phyloP scores from a whole-genome alignment of 2,113 vertebrate species.

The Prionailurus viverrinus region DNA sequence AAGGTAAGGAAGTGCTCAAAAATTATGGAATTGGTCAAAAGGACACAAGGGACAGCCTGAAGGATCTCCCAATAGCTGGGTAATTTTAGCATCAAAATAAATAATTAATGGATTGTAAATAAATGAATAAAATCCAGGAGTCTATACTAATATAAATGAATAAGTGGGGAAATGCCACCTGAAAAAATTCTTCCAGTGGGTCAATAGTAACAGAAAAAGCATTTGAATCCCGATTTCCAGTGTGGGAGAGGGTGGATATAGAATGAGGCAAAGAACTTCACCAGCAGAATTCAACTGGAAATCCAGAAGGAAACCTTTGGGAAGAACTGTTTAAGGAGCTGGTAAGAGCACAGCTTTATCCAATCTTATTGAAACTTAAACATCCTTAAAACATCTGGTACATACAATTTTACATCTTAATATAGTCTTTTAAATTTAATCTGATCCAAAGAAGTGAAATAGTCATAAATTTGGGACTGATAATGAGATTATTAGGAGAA shows the following conservation, averaged over 20 bases:
- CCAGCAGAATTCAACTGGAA: neutral
- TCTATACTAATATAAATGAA: neutral
- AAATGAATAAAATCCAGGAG: neutral
- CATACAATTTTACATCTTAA: neutral
- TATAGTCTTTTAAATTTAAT: conserved; percentile 11
- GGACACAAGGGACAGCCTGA: neutral
- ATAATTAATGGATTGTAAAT: neutral
- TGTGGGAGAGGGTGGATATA: neutral
- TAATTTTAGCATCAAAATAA: conserved; percentile 29
- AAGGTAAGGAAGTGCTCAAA: neutral
- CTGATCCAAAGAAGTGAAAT: neutral
- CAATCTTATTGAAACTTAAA: neutral
- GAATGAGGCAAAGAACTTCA: neutral
- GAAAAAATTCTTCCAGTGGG: neutral
- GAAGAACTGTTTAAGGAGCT: neutral
- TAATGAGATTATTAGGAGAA: neutral
- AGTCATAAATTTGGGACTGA: neutral
- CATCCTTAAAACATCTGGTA: neutral
- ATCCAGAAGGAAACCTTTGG: conserved; percentile 26
- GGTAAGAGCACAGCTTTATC: neutral
- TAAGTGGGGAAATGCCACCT: neutral
- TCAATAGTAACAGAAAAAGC: neutral
- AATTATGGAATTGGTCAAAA: neutral
- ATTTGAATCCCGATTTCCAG: neutral
- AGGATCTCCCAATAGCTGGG: neutral